Base-by-base conservation (phyloP, 1,140 invertebrate genomes). In the Drosophila auraria region DNA sequence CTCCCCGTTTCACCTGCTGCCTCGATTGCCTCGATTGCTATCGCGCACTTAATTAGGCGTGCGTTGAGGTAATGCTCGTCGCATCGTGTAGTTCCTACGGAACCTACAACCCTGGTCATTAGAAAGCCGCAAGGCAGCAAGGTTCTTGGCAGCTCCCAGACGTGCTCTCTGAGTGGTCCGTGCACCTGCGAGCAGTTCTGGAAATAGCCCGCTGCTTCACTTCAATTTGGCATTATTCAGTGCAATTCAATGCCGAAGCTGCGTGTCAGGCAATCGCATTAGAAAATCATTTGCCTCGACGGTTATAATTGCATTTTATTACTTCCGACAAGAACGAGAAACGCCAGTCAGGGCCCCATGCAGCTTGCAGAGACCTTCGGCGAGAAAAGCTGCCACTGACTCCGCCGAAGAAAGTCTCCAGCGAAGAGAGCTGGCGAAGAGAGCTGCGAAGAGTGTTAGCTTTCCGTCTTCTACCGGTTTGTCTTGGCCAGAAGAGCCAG, bases 31-130 rank as follows among this genome's bases (percentile, higher is more conserved):
- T 66, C 27, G 58, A 72, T 83, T 75, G 84, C 89, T 89, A 87
- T 89, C 84, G 77, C 11, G 73, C 74, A 89, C 80, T 84, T 89
- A 87, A 87, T 87, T 89, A 89, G 86, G 70, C 84, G 81, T 87
- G 78, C 80, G 69, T 81, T 78, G 64, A n/a, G 61, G 60, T 74
- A 78, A 84, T 80, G 73, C 75, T 83, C 33, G 33, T 36, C 33
- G 33, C 33, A 36, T 57, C 51, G 25, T 63, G 27, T 45, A 47
- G 44, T 49, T 78, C 30, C 44, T 45, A 27, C 33, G 53, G 80
- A 70, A 51, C 47, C 57, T 62, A 61, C 77, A 56, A 56, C 62
- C 73, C 74, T 80, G 73, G 73, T 75, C 61, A 81, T 86, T 84
- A 81, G 82, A 86, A 86, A 84, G 82, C 78, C 75, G 65, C 78